These are phyloP conservation scores for Parazoanthus atlanticus DNA, from an alignment of 92 coral and sea anemone species.

Conservation along the genomic window DNA sequence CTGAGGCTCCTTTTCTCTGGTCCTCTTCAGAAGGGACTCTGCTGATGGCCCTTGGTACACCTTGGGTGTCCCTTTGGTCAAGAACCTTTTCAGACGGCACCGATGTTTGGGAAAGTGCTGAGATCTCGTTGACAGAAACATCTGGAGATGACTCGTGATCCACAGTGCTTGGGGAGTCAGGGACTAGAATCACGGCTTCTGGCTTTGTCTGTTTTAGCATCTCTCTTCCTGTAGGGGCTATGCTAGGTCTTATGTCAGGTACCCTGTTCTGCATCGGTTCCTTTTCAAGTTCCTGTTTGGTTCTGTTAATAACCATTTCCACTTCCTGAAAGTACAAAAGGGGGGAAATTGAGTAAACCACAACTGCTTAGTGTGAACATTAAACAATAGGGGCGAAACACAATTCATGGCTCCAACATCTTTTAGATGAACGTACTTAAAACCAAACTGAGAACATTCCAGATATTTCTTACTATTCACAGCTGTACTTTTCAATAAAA, in stretches of 20 bases:
- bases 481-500: too few species aligned
- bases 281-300: conserved; percentile 74
- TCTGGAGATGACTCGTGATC: conserved; percentile 27
- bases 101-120: not conserved
- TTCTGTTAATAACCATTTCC: conserved; percentile 77
- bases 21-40: conserved; percentile 3
- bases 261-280: conserved; percentile 34
- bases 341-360: not conserved
- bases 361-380: not conserved
- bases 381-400: not conserved
- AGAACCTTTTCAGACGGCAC: not conserved
- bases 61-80: not conserved
- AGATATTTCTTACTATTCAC: too few species aligned
- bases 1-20: not conserved
- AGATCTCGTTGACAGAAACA: conserved; percentile 5
- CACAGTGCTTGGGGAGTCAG: conserved; percentile 5
- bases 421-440: too few species aligned
- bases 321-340: conserved; percentile 64
- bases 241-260: conserved; percentile 36
- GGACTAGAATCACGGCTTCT: conserved; percentile 1
- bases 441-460: too few species aligned
- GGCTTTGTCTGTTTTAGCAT: not conserved
- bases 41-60: not conserved
- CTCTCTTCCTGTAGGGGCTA: conserved; percentile 34
- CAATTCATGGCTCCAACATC: too few species aligned